These are phyloP conservation scores for Mormyrops attenuatus DNA, from an alignment of 2,797 vertebrate species.

Conservation along the genomic window DNA sequence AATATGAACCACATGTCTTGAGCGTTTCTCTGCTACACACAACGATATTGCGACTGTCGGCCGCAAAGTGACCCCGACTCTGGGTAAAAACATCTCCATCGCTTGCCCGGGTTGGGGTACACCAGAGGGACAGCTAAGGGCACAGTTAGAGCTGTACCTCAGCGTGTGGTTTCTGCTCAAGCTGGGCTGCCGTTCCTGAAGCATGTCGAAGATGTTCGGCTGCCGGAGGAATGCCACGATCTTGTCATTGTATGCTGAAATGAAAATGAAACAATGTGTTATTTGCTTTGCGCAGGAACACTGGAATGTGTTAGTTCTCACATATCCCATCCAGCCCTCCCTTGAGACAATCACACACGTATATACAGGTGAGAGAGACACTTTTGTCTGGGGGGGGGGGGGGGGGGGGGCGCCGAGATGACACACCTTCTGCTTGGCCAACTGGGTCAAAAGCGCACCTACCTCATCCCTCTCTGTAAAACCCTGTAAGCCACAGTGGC, in stretches of 20 bases:
- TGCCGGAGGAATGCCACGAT: constrained; percentile 95
- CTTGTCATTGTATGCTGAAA: constrained; percentile 94
- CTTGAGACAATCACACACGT: background rate
- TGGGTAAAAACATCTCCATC: background rate
- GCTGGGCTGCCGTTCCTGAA: constrained; percentile 91
- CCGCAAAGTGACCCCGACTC: background rate
- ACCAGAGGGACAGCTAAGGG: background rate
- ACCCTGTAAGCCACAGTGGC: constrained; percentile 35
- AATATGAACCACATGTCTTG: background rate
- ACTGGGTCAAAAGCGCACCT: constrained; percentile 33
- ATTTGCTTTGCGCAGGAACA: background rate
- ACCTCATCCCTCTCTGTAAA: constrained; percentile 44
- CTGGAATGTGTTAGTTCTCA: background rate
- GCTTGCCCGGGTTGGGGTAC: background rate
- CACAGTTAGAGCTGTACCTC: constrained; percentile 60
- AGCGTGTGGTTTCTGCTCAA: constrained; percentile 84
- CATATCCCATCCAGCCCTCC: background rate
- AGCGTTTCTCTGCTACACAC: background rate
- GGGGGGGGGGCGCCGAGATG: constrained; percentile 24
- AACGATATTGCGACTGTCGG: background rate
- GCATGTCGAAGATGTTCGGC: constrained; percentile 91
- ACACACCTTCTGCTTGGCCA: constrained; percentile 21
- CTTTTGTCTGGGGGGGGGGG: background rate
- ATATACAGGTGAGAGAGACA: background rate
- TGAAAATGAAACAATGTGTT: background rate